Percentiles rank a stretch among this genome's conserved stretches.
Evolutionary conservation across 2,797 vertebrate genomes (phyloP).

Genomic region (Falco naumanni): DNA sequence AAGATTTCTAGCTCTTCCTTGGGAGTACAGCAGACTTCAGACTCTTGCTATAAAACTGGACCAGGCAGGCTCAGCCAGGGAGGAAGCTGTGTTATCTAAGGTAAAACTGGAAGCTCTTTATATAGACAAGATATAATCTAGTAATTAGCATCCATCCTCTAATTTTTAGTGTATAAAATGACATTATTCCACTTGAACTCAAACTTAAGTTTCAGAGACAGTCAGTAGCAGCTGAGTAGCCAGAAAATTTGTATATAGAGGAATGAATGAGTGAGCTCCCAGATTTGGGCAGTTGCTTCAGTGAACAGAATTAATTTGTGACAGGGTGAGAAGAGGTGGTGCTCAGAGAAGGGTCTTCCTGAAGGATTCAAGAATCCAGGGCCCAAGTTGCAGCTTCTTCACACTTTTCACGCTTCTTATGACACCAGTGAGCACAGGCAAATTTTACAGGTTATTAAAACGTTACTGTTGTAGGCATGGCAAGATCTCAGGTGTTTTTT

Average conservation of each 20-base stretch:
- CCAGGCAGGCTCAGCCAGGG: neutral
- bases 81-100: neutral
- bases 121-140: neutral
- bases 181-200: neutral
- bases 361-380: neutral
- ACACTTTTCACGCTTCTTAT: neutral
- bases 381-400: neutral
- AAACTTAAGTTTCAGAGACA: neutral
- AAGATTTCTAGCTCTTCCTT: neutral
- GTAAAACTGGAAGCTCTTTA: neutral
- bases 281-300: neutral
- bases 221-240: neutral
- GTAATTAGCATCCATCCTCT: neutral
- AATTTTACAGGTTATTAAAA: neutral
- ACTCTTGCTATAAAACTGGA: neutral
- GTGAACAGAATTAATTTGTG: neutral
- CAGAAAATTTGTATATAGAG: neutral
- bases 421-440: neutral
- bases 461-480: neutral
- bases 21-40: neutral
- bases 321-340: neutral
- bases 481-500: neutral
- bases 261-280: neutral
- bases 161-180: neutral
- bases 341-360: neutral